These are phyloP conservation scores for Atlantisia rogersi DNA, from an alignment of 2,113 vertebrate genomes.

Conservation along the genomic window DNA sequence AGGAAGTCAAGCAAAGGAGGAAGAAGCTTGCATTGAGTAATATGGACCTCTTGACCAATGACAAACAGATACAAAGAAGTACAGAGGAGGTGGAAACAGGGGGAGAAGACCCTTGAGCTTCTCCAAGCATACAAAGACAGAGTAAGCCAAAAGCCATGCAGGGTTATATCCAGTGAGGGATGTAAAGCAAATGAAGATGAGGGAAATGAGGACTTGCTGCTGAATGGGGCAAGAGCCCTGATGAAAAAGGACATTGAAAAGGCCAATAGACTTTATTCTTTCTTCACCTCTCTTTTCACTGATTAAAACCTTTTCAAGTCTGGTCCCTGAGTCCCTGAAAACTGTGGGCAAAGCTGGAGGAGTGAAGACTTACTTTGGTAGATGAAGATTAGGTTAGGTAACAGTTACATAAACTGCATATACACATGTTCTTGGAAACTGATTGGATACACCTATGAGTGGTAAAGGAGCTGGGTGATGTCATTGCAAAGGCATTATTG, in stretches of 20 bases:
- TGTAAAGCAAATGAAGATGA: neutral
- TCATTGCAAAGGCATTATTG: neutral
- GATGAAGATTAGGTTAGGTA: neutral
- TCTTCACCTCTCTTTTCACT: neutral
- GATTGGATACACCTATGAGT: neutral
- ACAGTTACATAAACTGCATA: neutral
- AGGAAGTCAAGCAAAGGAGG: neutral
- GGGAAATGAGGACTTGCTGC: neutral
- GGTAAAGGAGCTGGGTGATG: neutral
- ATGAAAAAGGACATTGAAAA: neutral
- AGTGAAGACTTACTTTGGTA: neutral
- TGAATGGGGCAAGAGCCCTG: neutral
- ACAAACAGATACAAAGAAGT: neutral
- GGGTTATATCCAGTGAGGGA: neutral
- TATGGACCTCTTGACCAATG: neutral
- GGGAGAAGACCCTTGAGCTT: neutral
- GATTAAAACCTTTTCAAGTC: neutral
- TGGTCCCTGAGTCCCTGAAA: neutral
- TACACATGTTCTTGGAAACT: neutral
- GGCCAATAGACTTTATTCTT: accelerated
- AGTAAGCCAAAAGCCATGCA: neutral
- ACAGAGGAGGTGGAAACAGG: neutral
- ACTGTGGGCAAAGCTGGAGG: neutral
- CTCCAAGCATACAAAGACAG: neutral
- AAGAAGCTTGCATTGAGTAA: neutral